These are phyloP conservation scores for Acanthisitta chloris DNA, from an alignment of 2,113 vertebrate genomes.

Conservation along the genomic window DNA sequence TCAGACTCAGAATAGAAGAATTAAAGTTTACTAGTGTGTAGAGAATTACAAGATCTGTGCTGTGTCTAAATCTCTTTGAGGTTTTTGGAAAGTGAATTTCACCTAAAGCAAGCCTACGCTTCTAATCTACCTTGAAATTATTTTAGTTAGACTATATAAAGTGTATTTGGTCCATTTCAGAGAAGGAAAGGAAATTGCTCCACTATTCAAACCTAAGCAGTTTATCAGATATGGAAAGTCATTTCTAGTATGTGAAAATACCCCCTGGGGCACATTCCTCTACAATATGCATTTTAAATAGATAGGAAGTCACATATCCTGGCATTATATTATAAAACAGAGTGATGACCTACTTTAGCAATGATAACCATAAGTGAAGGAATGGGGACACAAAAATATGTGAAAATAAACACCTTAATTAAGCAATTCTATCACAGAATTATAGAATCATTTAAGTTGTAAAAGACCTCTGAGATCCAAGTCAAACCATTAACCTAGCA, in stretches of 20 bases:
- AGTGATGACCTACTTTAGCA: conserved; percentile 24
- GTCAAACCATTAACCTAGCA: neutral
- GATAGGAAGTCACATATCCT: neutral
- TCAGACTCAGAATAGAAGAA: neutral
- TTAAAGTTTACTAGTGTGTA: neutral
- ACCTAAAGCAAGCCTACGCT: neutral
- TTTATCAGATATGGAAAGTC: conserved; percentile 37
- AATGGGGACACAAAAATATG: neutral
- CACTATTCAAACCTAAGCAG: neutral
- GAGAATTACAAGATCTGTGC: neutral
- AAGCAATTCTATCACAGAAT: neutral
- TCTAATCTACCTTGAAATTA: conserved; percentile 57
- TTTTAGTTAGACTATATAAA: conserved; percentile 3
- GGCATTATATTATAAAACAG: neutral
- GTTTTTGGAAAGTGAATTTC: conserved; percentile 29
- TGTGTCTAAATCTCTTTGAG: conserved; percentile 31
- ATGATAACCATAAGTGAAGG: neutral
- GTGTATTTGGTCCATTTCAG: neutral
- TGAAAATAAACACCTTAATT: conserved; percentile 6
- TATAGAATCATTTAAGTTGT: neutral
- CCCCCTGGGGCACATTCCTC: neutral
- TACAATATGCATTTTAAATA: conserved; percentile 13
- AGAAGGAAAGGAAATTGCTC: neutral
- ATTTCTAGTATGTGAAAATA: neutral
- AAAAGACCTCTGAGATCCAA: neutral